A percentile compares a stretch with the other conserved stretches of the same genome.
phyloP scores from a whole-genome alignment of 1,140 invertebrate genomes.

The Drosophila leontia region DNA sequence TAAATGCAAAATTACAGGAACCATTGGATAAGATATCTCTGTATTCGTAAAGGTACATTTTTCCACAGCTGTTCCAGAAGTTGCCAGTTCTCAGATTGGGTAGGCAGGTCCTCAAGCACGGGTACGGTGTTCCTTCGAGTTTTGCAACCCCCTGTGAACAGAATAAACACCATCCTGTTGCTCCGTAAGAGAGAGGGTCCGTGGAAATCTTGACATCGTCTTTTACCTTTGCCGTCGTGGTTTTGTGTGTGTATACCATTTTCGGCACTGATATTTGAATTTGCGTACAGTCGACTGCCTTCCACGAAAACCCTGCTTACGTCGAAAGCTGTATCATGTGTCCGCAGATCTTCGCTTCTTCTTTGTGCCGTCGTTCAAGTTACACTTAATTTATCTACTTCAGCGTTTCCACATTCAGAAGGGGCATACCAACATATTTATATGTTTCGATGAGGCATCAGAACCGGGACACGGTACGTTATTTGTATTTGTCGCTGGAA shows the following conservation, averaged over 20 bases:
- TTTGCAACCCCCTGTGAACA: slow-evolving; percentile 1
- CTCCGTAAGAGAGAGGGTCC: not conserved
- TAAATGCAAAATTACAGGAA: no score
- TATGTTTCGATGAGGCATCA: not conserved
- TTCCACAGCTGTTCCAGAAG: not conserved
- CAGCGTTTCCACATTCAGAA: not conserved
- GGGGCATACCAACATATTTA: not conserved
- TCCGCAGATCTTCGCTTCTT: not conserved
- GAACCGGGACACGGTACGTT: not conserved
- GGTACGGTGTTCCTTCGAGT: not conserved
- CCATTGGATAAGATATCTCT: no score
- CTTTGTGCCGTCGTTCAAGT: slow-evolving; percentile 10
- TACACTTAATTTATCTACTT: not conserved
- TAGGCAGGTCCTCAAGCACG: not conserved
- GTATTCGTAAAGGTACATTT: not conserved
- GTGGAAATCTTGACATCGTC: not conserved
- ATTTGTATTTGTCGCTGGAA: not conserved
- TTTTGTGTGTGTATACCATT: slow-evolving; percentile 12
- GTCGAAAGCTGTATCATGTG: not conserved
- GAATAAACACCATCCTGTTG: not conserved
- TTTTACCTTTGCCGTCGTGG: not conserved
- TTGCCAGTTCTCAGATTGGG: not conserved
- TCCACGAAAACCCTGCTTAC: not conserved
- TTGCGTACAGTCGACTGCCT: not conserved
- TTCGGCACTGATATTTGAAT: not conserved